These are phyloP conservation scores for Phocides pigmalion DNA, from an alignment of 1,140 invertebrate genomes.

Conservation along the genomic window DNA sequence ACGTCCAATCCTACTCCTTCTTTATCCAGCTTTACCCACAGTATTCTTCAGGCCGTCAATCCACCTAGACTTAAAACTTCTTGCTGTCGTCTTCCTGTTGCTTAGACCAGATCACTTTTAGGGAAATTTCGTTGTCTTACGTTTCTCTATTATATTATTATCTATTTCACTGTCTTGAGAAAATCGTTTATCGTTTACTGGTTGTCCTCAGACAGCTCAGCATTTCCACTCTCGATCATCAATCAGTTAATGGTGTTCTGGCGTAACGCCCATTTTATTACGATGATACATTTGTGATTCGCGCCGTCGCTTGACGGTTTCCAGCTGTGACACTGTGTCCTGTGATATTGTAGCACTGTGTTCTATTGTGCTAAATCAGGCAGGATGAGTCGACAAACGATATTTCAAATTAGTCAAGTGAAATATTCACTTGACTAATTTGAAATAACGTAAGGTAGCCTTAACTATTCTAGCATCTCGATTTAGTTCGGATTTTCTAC, in stretches of 20 bases:
- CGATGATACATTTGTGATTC: slow-evolving; percentile 48
- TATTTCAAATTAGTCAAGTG: not conserved
- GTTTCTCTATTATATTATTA: not conserved
- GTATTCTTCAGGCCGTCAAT: too few relatives aligned
- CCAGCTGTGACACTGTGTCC: slow-evolving; percentile 21
- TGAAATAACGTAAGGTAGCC: too few relatives aligned
- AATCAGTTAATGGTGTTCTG: slow-evolving; percentile 52
- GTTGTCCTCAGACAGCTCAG: not conserved
- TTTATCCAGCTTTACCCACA: too few relatives aligned
- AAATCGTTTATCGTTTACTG: not conserved
- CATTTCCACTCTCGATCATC: slow-evolving; percentile 43
- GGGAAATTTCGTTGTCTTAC: too few relatives aligned
- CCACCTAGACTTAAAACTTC: too few relatives aligned
- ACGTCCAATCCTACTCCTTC: too few relatives aligned
- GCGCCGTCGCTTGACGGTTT: slow-evolving; percentile 25
- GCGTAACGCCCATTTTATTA: slow-evolving; percentile 48
- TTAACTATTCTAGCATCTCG: too few relatives aligned
- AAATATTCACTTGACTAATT: too few relatives aligned
- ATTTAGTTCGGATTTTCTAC: too few relatives aligned
- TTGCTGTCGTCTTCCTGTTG: too few relatives aligned
- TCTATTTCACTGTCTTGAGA: too few relatives aligned
- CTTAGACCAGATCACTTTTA: too few relatives aligned
- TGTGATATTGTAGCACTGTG: slow-evolving; percentile 5
- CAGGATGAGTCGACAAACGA: not conserved
- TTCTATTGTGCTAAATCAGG: slow-evolving; percentile 10